Conservation (phyloP, 92 coral and sea anemone species). For the Meandrina meandrites region DNA sequence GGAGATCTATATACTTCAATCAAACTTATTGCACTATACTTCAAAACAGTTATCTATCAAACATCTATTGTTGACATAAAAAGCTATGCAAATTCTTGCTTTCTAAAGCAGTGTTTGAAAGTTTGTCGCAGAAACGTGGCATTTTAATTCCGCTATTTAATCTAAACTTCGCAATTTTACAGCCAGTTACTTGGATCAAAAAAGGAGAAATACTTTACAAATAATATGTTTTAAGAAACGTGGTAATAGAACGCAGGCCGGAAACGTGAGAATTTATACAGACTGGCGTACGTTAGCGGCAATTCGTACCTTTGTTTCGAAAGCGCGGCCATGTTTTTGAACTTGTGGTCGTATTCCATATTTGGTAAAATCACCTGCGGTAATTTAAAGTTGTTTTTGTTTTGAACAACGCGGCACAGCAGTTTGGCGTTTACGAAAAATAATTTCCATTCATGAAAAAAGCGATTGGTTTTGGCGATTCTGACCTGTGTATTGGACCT, state of each 20-base stretch:
- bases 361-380: constrained; percentile 46
- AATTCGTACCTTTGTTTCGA: neutral
- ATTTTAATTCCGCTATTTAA: constrained; percentile 1
- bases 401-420: neutral
- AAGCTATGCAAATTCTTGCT: constrained; percentile 5
- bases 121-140: constrained; percentile 2
- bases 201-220: too few relatives aligned
- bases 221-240: neutral
- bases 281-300: too few relatives aligned
- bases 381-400: neutral
- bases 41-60: constrained; percentile 3
- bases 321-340: neutral
- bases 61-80: constrained; percentile 6
- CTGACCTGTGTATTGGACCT: neutral
- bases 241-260: neutral
- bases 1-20: neutral
- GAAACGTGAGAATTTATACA: neutral
- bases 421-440: constrained; percentile 3
- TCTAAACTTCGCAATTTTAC: neutral
- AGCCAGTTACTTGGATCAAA: neutral
- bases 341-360: constrained; percentile 15
- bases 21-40: neutral
- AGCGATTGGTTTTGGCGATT: neutral
- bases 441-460: neutral
- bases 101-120: neutral